Percentiles rank a stretch among this genome's conserved stretches.
Conservation (phyloP, 2,888 invertebrate genomes). For the Mythimna impura region DNA sequence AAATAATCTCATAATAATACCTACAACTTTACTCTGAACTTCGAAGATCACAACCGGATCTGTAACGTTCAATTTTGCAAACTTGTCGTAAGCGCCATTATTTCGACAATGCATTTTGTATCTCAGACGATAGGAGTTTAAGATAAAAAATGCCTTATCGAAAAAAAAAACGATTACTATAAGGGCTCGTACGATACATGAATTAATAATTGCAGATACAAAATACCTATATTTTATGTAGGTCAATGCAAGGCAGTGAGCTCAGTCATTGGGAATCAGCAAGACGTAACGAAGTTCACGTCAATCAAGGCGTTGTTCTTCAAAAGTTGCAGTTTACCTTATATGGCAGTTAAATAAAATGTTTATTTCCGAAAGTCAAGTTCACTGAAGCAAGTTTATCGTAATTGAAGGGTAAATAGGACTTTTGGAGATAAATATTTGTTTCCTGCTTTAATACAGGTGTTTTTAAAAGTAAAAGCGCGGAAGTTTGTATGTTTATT, state of each 20-base stretch:
- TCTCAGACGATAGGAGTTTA: background rate
- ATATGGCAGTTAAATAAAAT: slow-evolving; percentile 16
- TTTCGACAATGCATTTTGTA: background rate
- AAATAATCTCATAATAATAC: slow-evolving; percentile 1
- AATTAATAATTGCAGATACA: slow-evolving; percentile 4
- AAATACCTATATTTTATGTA: slow-evolving; percentile 7
- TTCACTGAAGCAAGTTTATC: slow-evolving; percentile 18
- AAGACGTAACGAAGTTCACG: slow-evolving; percentile 12
- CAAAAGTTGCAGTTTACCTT: slow-evolving; percentile 21
- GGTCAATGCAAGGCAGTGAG: slow-evolving; percentile 31
- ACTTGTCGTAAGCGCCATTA: background rate
- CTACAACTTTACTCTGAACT: slow-evolving; percentile 7
- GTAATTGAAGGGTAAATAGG: slow-evolving; percentile 2
- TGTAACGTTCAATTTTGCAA: background rate
- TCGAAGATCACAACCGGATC: slow-evolving; percentile 22
- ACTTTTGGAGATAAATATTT: slow-evolving; percentile 1
- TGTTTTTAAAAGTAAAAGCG: background rate
- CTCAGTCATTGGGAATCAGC: slow-evolving; percentile 14
- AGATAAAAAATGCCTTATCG: background rate
- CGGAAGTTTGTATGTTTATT: background rate
- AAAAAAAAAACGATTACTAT: background rate
- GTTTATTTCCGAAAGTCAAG: slow-evolving; percentile 48
- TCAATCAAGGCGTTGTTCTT: slow-evolving; percentile 17
- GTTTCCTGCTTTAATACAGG: background rate
- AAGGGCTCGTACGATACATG: slow-evolving; percentile 14